Evolutionary conservation across 2,797 vertebrate genomes (phyloP), one percentile per base, ranked within the genome.

Genomic region (Crocodylus rhombifer): DNA sequence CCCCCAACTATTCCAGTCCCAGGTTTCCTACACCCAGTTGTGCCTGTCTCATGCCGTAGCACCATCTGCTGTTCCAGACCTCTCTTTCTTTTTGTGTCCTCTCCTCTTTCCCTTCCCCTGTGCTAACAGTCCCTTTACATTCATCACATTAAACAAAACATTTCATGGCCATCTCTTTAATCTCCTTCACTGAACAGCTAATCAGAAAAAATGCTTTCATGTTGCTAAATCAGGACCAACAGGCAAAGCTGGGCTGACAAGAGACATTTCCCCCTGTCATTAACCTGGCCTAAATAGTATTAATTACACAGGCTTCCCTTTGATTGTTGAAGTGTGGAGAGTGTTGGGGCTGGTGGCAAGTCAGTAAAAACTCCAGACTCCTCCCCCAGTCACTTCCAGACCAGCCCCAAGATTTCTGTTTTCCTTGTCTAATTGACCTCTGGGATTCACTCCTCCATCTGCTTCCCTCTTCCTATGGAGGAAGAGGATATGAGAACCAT

Each of bases 151-250:
- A 97, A 97, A 97, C 95, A 94, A 96, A 97, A 96, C 94, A 95
- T 96, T 97, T 97, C 95, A 97, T 96, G 95, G 97, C 88, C 96
- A 93, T 97, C 96, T 95, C 97, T 97, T 97, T 97, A 96, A 97
- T 97, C 97, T 97, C 95, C 97, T 97, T 97, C 97, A 97, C 78
- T 97, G 97, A 97, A 78, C 95, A 96, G 95, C 97, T 97, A 97
- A 97, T 97, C 96, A 95, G 97, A 93, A 97, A 97, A 97, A 97
- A 97, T 97, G 97, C 97, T 97, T 97, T 97, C 97, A 97, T 97
- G 97, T 97, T 97, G 97, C 97, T 97, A 97, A 96, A 97, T 97
- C 97, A 97, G 95, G 96, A 92, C 97, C 95, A 96, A 78, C 95
- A 87, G 96, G 93, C 96, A 97, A 97, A 97, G 94, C 90, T 78